A percentile compares a stretch with the other conserved stretches of the same genome.
Conservation (phyloP, 2,113 vertebrate species). For the Pitta sordida region DNA sequence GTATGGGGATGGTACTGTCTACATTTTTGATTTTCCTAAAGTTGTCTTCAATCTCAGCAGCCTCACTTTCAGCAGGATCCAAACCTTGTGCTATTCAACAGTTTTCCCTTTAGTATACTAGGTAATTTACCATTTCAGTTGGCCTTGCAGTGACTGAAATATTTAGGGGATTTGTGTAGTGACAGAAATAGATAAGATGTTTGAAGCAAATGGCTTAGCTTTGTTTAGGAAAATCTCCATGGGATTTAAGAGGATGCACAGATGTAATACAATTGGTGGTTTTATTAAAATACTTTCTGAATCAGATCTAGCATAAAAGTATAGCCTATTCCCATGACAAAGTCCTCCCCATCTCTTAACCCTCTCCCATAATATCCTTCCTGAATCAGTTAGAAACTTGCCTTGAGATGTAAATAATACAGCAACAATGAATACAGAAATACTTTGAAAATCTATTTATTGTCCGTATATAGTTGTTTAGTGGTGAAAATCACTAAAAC, state of each 20-base stretch:
- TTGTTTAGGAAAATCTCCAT: constrained; percentile 71
- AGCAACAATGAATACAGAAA: not conserved
- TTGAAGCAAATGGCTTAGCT: constrained; percentile 48
- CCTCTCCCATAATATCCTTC: not conserved
- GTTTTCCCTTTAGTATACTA: not conserved
- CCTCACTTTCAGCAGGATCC: constrained; percentile 4
- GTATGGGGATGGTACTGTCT: not conserved
- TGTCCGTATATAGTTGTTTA: not conserved
- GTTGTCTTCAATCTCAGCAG: constrained; percentile 28
- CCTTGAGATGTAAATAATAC: not conserved
- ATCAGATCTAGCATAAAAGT: constrained; percentile 29
- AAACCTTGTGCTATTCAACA: not conserved
- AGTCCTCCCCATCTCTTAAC: not conserved
- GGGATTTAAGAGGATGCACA: constrained; percentile 49
- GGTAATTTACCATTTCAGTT: constrained; percentile 52
- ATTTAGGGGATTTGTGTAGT: constrained; percentile 56
- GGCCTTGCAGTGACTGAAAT: constrained; percentile 42
- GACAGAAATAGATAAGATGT: constrained; percentile 64
- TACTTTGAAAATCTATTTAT: not conserved
- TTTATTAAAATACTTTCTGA: constrained; percentile 67
- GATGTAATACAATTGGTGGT: constrained; percentile 62
- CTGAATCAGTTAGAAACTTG: not conserved
- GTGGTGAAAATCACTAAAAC: not conserved
- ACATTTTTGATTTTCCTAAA: constrained; percentile 31
- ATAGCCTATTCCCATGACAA: not conserved